Base-by-base conservation (phyloP, 1,140 invertebrate species). In the Battus philenor region DNA sequence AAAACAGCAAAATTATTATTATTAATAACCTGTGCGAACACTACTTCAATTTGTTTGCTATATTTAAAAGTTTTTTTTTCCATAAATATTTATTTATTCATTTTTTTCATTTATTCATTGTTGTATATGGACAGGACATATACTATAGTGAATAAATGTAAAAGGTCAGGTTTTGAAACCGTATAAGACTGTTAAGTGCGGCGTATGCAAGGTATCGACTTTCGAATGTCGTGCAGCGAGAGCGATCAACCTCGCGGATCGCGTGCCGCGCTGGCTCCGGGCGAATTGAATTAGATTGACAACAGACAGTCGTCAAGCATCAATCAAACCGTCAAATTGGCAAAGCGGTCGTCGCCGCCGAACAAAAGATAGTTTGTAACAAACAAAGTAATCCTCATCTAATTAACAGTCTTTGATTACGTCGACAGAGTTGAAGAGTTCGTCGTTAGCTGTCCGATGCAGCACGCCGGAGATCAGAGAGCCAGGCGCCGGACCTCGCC, bases 361-460 rank as follows among this genome's bases (percentile, higher is more conserved):
- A 16, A 24, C 34, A 39, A 24, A 49, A 26, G 22, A 39, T 26
- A 22, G 18, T 17, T 24, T 13, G 47, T 22, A 32, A 50, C 43
- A 47, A 46, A 50, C 44, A 16, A 48, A 59, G 13, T 52, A 36
- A 11, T n/a, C 24, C 4, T 39, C 5, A 9, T 13, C 22, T 17
- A 34, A 46, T 30, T 30, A 17, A 27, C 26, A 13, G 15, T 39
- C 41, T 20, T 58, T 30, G 45, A 50, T 54, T 47, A 49, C 41
- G 50, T 67, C 51, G 62, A 68, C 58, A 65, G 57, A 62, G 65
- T 65, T 74, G 63, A 69, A 58, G 59, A 60, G 51, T 50, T 59
- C 60, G n/a, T n/a, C n/a, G n/a, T n/a, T n/a, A 71, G 57, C 71
- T 77, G 78, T 74, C 76, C 61, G 56, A 54, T 38, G 60, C 76